phyloP scores from a whole-genome alignment of 2,797 vertebrate species.

The Galago senegalensis region DNA sequence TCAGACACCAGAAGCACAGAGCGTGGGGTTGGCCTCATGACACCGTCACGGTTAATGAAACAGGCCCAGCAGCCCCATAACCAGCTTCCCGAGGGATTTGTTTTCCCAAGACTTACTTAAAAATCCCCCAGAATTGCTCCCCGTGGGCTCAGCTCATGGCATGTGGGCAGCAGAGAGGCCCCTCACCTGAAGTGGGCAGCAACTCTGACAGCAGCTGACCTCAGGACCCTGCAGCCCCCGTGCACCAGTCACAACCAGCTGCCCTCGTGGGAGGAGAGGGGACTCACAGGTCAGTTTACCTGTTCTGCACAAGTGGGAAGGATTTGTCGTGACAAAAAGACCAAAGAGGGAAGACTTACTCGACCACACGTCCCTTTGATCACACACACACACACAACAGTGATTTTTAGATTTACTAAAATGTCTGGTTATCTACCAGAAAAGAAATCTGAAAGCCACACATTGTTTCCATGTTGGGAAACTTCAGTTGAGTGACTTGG shows the following conservation, averaged over 20 bases:
- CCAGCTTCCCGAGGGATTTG: neutral
- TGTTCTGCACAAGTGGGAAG: neutral
- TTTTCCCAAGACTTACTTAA: neutral
- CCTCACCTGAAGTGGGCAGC: neutral
- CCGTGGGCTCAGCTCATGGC: neutral
- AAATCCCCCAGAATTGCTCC: neutral
- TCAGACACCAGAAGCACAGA: accelerated
- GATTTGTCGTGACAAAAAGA: too few species aligned
- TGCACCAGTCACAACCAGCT: accelerated
- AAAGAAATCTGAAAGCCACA: neutral
- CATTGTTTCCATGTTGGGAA: neutral
- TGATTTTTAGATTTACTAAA: neutral
- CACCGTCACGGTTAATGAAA: accelerated
- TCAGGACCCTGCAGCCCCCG: accelerated
- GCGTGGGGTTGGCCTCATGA: too few species aligned
- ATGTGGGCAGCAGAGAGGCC: neutral
- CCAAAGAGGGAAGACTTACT: too few species aligned
- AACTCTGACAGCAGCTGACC: too few species aligned
- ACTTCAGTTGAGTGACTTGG: accelerated
- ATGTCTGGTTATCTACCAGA: neutral
- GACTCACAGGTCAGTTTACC: accelerated
- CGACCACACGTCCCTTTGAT: accelerated
- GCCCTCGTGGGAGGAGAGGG: neutral
- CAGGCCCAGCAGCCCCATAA: accelerated
- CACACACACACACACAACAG: too few species aligned